Conservation (phyloP, 2,113 vertebrate species). For the Macquaria australasica region DNA sequence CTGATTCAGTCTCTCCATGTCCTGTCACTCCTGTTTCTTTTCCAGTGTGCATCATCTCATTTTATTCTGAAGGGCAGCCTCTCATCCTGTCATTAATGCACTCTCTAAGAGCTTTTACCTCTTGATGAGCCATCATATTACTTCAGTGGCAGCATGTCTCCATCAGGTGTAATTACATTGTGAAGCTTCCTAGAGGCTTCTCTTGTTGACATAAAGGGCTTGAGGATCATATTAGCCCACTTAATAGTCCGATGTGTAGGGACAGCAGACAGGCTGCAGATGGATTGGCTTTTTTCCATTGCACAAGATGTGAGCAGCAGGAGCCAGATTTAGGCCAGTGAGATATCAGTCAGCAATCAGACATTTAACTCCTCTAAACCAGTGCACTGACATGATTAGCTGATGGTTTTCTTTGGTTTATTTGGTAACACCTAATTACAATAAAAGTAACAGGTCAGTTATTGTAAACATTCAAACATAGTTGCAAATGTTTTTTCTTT, state of each 20-base stretch:
- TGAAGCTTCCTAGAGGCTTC: conserved; percentile 32
- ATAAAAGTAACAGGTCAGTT: neutral
- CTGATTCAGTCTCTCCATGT: conserved; percentile 32
- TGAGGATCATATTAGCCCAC: conserved; percentile 52
- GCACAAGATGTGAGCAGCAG: conserved; percentile 30
- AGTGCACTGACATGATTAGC: conserved; percentile 15
- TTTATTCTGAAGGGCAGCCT: conserved; percentile 49
- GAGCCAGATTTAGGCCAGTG: conserved; percentile 43
- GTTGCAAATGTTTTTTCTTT: neutral
- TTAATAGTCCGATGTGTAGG: conserved; percentile 46
- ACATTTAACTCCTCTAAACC: conserved; percentile 18
- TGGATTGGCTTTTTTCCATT: conserved; percentile 29
- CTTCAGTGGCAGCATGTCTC: conserved; percentile 61
- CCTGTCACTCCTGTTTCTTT: conserved; percentile 24
- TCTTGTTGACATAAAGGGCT: conserved; percentile 52
- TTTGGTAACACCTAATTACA: neutral
- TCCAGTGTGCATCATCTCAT: conserved; percentile 39
- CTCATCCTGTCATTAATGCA: conserved; percentile 54
- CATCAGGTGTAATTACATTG: conserved; percentile 66
- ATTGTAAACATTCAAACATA: neutral
- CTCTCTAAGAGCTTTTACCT: conserved; percentile 67
- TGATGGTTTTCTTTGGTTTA: neutral
- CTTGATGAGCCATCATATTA: conserved; percentile 63
- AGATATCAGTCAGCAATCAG: conserved; percentile 37
- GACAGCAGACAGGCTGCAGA: conserved; percentile 40